Evolutionary conservation across 2,888 invertebrate genomes (phyloP).

Genomic region (Eudemis profundana): DNA sequence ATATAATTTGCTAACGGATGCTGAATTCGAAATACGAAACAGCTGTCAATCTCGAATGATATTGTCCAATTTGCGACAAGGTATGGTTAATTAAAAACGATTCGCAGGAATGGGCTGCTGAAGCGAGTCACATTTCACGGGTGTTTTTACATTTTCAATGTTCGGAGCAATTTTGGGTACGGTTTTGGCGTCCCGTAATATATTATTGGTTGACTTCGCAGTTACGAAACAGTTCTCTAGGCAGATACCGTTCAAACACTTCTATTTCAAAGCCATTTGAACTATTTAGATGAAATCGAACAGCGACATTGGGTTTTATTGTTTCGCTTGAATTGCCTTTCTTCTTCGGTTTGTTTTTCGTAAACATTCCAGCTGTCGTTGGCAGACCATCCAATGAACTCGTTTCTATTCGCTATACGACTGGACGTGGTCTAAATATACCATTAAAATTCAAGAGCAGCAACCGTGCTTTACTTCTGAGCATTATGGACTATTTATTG

Average conservation of each 20-base stretch:
- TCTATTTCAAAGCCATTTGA: conserved; percentile 39
- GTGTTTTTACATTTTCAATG: conserved; percentile 5
- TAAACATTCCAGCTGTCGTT: conserved; percentile 74
- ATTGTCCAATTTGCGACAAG: conserved; percentile 39
- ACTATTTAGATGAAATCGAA: conserved; percentile 46
- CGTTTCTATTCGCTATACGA: conserved; percentile 80
- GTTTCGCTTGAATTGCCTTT: conserved; percentile 74
- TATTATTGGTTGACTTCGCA: not conserved
- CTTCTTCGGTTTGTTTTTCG: conserved; percentile 72
- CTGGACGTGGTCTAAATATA: conserved; percentile 76
- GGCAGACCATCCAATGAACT: conserved; percentile 76
- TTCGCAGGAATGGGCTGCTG: conserved; percentile 28
- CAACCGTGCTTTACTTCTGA: conserved; percentile 67
- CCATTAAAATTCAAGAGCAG: conserved; percentile 81
- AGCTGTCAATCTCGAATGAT: conserved; percentile 40
- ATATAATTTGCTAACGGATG: conserved; percentile 46
- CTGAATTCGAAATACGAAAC: conserved; percentile 46
- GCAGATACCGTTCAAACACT: conserved; percentile 18
- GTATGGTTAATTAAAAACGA: conserved; percentile 41
- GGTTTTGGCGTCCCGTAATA: conserved; percentile 12
- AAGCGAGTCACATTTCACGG: conserved; percentile 32
- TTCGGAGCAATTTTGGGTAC: conserved; percentile 9
- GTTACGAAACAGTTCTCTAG: conserved; percentile 6
- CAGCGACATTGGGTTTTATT: conserved; percentile 55
- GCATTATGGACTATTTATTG: conserved; percentile 73